A percentile compares a stretch with the other conserved stretches of the same genome.
Evolutionary conservation across 1,140 invertebrate genomes (phyloP).

Genomic region (Orius insidiosus): DNA sequence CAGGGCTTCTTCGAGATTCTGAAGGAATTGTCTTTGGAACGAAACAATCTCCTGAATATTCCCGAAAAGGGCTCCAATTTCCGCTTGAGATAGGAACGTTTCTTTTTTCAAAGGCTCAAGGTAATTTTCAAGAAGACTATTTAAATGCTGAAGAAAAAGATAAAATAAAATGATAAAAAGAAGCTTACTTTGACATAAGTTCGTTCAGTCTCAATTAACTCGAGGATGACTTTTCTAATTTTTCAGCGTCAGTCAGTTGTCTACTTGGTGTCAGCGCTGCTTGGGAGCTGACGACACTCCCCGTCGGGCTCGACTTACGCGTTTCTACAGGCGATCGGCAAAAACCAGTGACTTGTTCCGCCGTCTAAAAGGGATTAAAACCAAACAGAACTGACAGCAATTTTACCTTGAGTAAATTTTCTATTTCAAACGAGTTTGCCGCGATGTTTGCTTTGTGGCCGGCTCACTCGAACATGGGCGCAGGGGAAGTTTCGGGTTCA

Average conservation of each 20-base stretch:
- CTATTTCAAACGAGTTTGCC: slow-evolving; percentile 78
- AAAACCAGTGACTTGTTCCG: slow-evolving; percentile 74
- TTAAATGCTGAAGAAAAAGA: slow-evolving; percentile 59
- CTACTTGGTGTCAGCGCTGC: slow-evolving; percentile 56
- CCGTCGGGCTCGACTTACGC: slow-evolving; percentile 58
- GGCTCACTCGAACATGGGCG: slow-evolving; percentile 24
- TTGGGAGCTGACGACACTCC: slow-evolving; percentile 44
- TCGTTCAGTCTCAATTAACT: slow-evolving; percentile 93
- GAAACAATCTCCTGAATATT: slow-evolving; percentile 95
- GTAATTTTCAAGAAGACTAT: slow-evolving; percentile 89
- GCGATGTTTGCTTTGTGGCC: slow-evolving; percentile 37
- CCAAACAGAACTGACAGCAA: neutral
- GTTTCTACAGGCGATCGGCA: slow-evolving; percentile 72
- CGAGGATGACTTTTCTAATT: slow-evolving; percentile 84
- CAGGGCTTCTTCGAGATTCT: slow-evolving; percentile 89
- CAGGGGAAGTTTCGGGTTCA: slow-evolving; percentile 38
- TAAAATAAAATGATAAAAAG: neutral
- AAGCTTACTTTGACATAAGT: slow-evolving; percentile 85
- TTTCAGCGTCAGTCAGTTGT: slow-evolving; percentile 82
- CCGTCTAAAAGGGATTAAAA: slow-evolving; percentile 26
- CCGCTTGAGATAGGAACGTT: slow-evolving; percentile 84
- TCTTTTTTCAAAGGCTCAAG: slow-evolving; percentile 89
- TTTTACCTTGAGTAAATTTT: slow-evolving; percentile 59
- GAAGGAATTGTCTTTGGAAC: slow-evolving; percentile 88
- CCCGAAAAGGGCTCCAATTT: slow-evolving; percentile 88